Evolutionary conservation across 2,113 vertebrate species (phyloP), one percentile per base, ranked within the genome.

Genomic region (Steatornis caripensis): DNA sequence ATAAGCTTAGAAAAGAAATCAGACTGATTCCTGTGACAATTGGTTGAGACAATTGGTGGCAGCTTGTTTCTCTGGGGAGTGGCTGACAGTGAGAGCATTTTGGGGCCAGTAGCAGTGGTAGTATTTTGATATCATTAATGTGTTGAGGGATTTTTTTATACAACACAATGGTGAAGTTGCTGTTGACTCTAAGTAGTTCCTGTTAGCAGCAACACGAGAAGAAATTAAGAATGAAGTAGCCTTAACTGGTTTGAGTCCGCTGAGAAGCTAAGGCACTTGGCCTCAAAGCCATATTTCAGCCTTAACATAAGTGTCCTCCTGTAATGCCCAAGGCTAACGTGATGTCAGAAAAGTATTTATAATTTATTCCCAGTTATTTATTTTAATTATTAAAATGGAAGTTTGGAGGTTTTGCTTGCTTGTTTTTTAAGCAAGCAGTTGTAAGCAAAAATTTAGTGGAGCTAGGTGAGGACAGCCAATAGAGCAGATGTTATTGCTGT

Each of bases 301-400:
- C 53, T 62, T 48, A 68, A n/a, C 12, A 1, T 81, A 46, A 89
- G 57, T 27, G 78, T 66, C 43, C 45, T 93, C 21, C 87, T 75
- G 74, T 82, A 74, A 64, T 0, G 1, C 46, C 18, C 60, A 55
- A n/a, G 0, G 0, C 36, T 78, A 81, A 58, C 0, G 1, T 39
- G 69, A 78, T 78, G 69, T 89, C 77, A 93, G 77, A 55, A 36
- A 71, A 95, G 48, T 34, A 60, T 43, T 95, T 92, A 81, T 41
- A 39, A 32, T 66, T 89, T 23, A 39, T 55, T 84, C 53, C 39
- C 19, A 75, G 45, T 53, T 96, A 89, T 75, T 94, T 92, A 39
- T 91, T 96, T 95, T 69, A 48, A 85, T 91, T 41, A 79, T 75
- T 79, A 57, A 62, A 91, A 55, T 26, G 32, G 7, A 29, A 36